Conservation (phyloP, 2,888 invertebrate genomes). For the Aphidius colemani region DNA sequence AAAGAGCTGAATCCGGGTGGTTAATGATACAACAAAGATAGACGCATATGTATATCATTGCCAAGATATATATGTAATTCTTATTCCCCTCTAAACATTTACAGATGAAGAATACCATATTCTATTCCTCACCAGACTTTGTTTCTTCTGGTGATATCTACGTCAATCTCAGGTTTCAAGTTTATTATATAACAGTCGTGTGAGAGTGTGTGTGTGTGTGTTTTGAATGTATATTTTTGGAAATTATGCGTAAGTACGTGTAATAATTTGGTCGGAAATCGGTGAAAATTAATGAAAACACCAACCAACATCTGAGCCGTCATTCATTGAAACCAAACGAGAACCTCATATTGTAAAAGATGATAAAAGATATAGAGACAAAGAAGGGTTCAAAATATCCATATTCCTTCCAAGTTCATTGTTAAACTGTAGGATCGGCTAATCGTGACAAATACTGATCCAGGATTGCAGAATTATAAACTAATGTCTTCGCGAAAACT, state of each 20-base stretch:
- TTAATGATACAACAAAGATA: constrained; percentile 53
- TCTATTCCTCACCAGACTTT: constrained; percentile 14
- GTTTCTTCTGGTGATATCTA: constrained; percentile 19
- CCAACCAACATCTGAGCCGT: constrained; percentile 13
- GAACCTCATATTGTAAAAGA: too few relatives aligned
- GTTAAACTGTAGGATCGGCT: constrained; percentile 44
- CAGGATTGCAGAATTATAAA: constrained; percentile 58
- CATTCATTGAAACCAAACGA: too few relatives aligned
- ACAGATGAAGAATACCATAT: constrained; percentile 1
- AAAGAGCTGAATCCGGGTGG: constrained; percentile 27
- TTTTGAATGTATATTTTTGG: constrained; percentile 41
- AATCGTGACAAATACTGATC: constrained; percentile 60
- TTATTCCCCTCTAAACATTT: constrained; percentile 38
- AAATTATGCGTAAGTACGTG: constrained; percentile 54
- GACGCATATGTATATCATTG: constrained; percentile 39
- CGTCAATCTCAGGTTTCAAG: constrained; percentile 43
- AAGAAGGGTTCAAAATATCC: constrained; percentile 17
- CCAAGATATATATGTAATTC: constrained; percentile 25
- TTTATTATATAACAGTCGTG: neutral
- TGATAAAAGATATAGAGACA: constrained; percentile 27
- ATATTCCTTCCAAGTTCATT: constrained; percentile 30
- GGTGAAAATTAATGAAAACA: constrained; percentile 56
- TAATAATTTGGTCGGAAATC: constrained; percentile 51
- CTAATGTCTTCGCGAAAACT: constrained; percentile 49
- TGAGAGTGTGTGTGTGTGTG: too few relatives aligned